Evolutionary conservation across 2,888 invertebrate genomes (phyloP).

Genomic region (Plebejus argus): DNA sequence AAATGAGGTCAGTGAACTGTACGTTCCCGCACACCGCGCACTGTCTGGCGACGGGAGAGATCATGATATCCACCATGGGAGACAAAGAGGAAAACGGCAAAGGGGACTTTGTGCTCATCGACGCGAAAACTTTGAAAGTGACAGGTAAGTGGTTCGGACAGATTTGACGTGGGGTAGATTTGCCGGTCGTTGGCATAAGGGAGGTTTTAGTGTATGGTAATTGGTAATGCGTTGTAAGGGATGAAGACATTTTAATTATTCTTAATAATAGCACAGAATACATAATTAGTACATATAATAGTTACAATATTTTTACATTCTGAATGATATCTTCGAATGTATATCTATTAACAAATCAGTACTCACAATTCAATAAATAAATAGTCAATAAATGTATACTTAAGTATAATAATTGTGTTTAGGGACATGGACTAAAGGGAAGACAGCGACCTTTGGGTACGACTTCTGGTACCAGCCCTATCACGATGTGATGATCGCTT

Average conservation of each 20-base stretch:
- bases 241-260: not conserved
- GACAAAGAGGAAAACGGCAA: constrained; percentile 91
- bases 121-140: constrained; percentile 88
- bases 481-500: constrained; percentile 93
- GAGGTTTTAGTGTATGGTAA: not conserved
- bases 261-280: too few species aligned
- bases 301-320: too few species aligned
- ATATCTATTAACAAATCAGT: too few species aligned
- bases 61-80: constrained; percentile 97
- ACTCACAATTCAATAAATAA: not conserved
- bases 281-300: too few species aligned
- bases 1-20: constrained; percentile 87
- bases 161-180: constrained; percentile 43
- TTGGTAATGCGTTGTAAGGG: not conserved
- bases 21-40: constrained; percentile 97
- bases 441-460: constrained; percentile 90
- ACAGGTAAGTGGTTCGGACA: constrained; percentile 77
- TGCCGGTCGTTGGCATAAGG: constrained; percentile 1
- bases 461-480: constrained; percentile 99
- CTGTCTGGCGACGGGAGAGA: constrained; percentile 94
- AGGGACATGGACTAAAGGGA: constrained; percentile 89
- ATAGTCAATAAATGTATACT: not conserved
- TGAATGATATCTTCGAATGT: too few species aligned
- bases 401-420: constrained; percentile 37
- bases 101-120: constrained; percentile 94